A percentile compares a stretch with the other conserved stretches of the same genome.
Conservation (phyloP, 1,140 invertebrate genomes). For the Pinna nobilis region DNA sequence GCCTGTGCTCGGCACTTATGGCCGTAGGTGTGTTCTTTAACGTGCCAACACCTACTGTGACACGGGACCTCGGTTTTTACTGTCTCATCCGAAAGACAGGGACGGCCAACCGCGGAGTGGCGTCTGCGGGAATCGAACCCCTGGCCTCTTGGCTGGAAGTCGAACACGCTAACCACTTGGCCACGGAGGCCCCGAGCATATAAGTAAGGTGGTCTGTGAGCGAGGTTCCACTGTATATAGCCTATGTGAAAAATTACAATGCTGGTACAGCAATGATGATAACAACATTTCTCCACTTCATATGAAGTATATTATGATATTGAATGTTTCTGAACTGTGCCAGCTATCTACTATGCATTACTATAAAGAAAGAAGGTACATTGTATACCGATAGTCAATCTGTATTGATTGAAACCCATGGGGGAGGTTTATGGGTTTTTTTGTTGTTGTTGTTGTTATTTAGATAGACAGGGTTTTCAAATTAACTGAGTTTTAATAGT, state of each 20-base stretch:
- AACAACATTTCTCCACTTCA: constrained; percentile 25
- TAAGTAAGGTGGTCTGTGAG: too few species aligned
- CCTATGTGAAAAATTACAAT: not conserved
- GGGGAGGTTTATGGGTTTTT: too few species aligned
- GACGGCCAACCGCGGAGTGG: constrained; percentile 99
- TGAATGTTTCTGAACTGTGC: constrained; percentile 6
- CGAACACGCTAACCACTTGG: constrained; percentile 98
- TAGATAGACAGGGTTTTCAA: too few species aligned
- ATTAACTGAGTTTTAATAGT: too few species aligned
- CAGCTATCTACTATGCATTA: too few species aligned
- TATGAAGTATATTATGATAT: constrained; percentile 12
- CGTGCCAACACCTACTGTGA: too few species aligned
- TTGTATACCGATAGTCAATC: not conserved
- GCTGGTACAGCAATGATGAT: constrained; percentile 11
- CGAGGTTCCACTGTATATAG: too few species aligned
- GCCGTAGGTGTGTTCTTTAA: too few species aligned
- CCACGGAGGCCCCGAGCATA: constrained; percentile 80
- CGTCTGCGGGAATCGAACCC: constrained; percentile 98
- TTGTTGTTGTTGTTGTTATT: too few species aligned
- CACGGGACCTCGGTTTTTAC: too few species aligned
- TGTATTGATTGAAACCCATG: not conserved
- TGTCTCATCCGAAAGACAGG: constrained; percentile 99
- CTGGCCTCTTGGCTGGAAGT: constrained; percentile 97
- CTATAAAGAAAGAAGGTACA: not conserved
- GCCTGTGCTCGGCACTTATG: too few species aligned